Percentiles rank a stretch among this genome's conserved stretches.
Evolutionary conservation across 2,888 invertebrate genomes (phyloP).

Genomic region (Nasonia oneida): DNA sequence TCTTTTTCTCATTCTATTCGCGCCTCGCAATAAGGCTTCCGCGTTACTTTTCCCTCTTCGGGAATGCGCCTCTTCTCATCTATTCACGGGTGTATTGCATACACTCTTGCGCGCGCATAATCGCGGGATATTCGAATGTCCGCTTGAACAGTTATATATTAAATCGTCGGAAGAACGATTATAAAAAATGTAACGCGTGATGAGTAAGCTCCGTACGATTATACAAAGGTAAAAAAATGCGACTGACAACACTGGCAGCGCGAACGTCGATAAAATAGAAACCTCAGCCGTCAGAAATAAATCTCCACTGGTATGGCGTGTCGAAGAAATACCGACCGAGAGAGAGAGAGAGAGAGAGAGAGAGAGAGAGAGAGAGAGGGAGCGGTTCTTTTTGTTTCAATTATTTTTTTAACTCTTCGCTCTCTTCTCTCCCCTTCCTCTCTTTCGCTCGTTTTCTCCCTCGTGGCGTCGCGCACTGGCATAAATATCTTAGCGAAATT

Average conservation of each 20-base stretch:
- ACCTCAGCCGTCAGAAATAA: background rate
- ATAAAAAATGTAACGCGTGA: too few relatives aligned
- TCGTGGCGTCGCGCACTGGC: background rate
- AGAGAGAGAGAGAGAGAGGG: too few relatives aligned
- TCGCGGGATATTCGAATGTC: too few relatives aligned
- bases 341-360: too few relatives aligned
- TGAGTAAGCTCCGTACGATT: background rate
- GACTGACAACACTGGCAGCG: background rate
- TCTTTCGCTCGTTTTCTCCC: background rate
- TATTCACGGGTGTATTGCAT: background rate
- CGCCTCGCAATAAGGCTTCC: slow-evolving; percentile 3
- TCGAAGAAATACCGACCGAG: background rate
- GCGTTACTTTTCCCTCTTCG: background rate
- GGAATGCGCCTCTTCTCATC: background rate
- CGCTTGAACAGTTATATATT: too few relatives aligned
- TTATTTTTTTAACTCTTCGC: background rate
- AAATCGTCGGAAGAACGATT: too few relatives aligned
- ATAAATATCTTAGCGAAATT: slow-evolving; percentile 22
- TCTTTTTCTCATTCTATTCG: slow-evolving; percentile 54
- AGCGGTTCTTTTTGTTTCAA: background rate
- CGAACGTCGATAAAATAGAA: slow-evolving; percentile 1
- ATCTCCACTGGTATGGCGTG: background rate
- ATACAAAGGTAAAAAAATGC: background rate
- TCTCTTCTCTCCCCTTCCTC: background rate
- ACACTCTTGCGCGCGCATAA: background rate